Conservation (phyloP, 2,888 invertebrate species). For the Sinelater perroti region DNA sequence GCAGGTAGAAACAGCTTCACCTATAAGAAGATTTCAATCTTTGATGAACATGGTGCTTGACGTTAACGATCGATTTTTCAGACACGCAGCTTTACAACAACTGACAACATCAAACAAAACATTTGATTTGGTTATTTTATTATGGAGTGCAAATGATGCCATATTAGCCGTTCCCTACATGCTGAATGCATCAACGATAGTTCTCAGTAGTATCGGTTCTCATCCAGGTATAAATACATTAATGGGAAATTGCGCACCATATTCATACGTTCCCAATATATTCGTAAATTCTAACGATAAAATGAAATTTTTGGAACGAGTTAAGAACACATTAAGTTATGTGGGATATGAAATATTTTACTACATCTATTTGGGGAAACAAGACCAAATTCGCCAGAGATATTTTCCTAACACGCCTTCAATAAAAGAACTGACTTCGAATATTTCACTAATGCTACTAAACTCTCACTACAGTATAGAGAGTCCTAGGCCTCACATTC, state of each 20-base stretch:
- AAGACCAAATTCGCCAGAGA: constrained; percentile 30
- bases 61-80: not conserved
- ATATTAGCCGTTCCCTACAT: constrained; percentile 51
- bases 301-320: constrained; percentile 48
- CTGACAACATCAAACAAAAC: constrained; percentile 36
- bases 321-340: constrained; percentile 44
- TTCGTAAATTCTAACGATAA: constrained; percentile 39
- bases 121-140: constrained; percentile 50
- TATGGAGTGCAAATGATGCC: constrained; percentile 49
- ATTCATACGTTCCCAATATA: constrained; percentile 48
- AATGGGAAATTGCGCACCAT: constrained; percentile 51
- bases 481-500: constrained; percentile 62
- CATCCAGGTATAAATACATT: constrained; percentile 44
- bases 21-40: no score
- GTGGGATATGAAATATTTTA: not conserved
- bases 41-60: not conserved
- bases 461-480: constrained; percentile 63
- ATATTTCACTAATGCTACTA: constrained; percentile 46
- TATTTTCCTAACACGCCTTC: constrained; percentile 41
- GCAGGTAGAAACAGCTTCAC: no score
- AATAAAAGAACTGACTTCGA: constrained; percentile 37
- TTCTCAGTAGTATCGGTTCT: constrained; percentile 48
- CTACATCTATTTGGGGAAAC: no score
- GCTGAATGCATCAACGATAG: constrained; percentile 52
- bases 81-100: constrained; percentile 13